Evolutionary conservation across 2,113 vertebrate genomes (phyloP), one percentile per base, ranked within the genome.

Genomic region (Odontesthes bonariensis): DNA sequence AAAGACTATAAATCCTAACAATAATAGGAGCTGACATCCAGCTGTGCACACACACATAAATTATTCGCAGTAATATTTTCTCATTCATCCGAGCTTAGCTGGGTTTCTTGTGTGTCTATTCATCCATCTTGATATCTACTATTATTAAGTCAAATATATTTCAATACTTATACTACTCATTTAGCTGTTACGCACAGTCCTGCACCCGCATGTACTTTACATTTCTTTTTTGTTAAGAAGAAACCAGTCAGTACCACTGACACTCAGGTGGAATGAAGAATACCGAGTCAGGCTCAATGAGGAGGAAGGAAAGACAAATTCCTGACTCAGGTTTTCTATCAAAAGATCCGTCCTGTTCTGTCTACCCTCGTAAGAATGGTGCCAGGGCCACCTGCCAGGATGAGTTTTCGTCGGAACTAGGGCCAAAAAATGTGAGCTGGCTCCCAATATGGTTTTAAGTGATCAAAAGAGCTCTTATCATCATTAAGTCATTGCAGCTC

Each of bases 401-500:
- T 46, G 35, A 8, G 1, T 32, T 46, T 66, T 54, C 66, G 51
- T 31, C 7, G 4, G 19, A 62, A 53, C 23, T 17, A 4, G 14
- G 38, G 40, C 63, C 66, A 35, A 3, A 68, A 38, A 23, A 31
- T 12, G 13, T 20, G 35, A 70, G 76, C 53, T 3, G 22, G 83
- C 75, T 82, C 79, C 75, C 86, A 86, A 46, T 40, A 68, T 73
- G 62, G 59, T 54, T 79, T 58, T 4, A 56, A 82, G 63, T 75
- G 49, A 73, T 73, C 47, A 63, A 14, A 62, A 63, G 63, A 33
- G 66, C 85, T 82, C 63, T 91, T 44, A 75, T 61, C 68, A 73
- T 75, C 81, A 91, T 90, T 88, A 87, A 75, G 40, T 55, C 44
- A 44, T 32, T 65, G 68, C 69, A 49, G 69, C 51, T 79, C 72